Evolutionary conservation across 2,888 invertebrate genomes (phyloP).

Genomic region (Spatulosminthurus flaviceps): DNA sequence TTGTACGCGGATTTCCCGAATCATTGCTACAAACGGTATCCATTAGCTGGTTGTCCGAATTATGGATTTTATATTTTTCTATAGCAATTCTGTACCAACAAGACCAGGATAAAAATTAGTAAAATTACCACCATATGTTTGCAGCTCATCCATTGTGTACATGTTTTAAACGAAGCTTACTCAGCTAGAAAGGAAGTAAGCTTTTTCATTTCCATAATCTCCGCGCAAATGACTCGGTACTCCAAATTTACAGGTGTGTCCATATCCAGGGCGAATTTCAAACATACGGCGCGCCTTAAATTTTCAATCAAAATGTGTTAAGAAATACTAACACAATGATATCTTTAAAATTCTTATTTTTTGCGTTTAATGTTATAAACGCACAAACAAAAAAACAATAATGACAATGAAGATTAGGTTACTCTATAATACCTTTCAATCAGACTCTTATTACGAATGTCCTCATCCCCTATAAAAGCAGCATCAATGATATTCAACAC

Average conservation of each 20-base stretch:
- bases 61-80: background rate
- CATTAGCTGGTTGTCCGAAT: background rate
- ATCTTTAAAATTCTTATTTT: no score
- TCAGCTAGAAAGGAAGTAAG: background rate
- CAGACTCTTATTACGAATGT: background rate
- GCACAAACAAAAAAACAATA: no score
- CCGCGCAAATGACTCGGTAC: background rate
- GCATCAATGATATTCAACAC: constrained; percentile 16
- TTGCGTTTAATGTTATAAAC: no score
- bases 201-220: background rate
- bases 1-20: background rate
- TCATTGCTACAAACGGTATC: background rate
- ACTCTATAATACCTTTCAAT: background rate
- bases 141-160: background rate
- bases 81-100: background rate
- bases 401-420: no score
- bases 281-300: background rate
- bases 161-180: background rate
- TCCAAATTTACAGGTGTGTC: background rate
- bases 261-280: background rate
- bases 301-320: background rate
- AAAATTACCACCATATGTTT: background rate
- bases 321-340: no score
- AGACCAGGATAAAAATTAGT: background rate
- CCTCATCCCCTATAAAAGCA: background rate